phyloP scores from a whole-genome alignment of 2,113 vertebrate genomes.

The Proterorhinus semilunaris region DNA sequence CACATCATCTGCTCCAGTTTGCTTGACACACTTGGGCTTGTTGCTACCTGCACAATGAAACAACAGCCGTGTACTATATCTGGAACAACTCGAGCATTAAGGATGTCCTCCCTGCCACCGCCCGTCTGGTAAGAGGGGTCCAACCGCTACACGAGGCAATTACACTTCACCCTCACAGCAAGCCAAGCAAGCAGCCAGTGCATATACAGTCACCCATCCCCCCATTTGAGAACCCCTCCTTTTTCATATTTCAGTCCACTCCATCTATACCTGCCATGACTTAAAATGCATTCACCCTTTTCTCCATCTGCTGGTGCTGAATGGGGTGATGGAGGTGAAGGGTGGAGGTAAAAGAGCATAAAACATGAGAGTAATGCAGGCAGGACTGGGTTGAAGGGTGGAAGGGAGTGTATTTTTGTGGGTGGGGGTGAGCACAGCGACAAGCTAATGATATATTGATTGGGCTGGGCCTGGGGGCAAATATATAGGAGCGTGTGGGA shows the following conservation, averaged over 20 bases:
- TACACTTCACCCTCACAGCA: slow-evolving; percentile 65
- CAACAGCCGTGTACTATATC: slow-evolving; percentile 35
- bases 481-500: slow-evolving; percentile 55
- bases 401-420: background rate
- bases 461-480: slow-evolving; percentile 53
- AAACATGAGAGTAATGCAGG: slow-evolving; percentile 49
- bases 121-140: slow-evolving; percentile 51
- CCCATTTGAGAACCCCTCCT: slow-evolving; percentile 23
- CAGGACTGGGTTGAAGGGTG: slow-evolving; percentile 23
- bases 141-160: slow-evolving; percentile 66
- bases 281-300: slow-evolving; percentile 39
- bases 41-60: slow-evolving; percentile 24
- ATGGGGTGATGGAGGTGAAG: slow-evolving; percentile 23
- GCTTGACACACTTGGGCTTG: slow-evolving; percentile 43
- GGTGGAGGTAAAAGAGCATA: slow-evolving; percentile 46
- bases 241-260: slow-evolving; percentile 24
- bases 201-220: slow-evolving; percentile 49
- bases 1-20: background rate
- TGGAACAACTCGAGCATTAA: slow-evolving; percentile 19
- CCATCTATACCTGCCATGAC: slow-evolving; percentile 30
- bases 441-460: slow-evolving; percentile 76
- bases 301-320: slow-evolving; percentile 21
- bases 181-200: slow-evolving; percentile 32
- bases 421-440: slow-evolving; percentile 38
- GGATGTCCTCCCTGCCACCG: slow-evolving; percentile 43